Evolutionary conservation across 2,797 vertebrate genomes (phyloP).

Genomic region (Microtus californicus): DNA sequence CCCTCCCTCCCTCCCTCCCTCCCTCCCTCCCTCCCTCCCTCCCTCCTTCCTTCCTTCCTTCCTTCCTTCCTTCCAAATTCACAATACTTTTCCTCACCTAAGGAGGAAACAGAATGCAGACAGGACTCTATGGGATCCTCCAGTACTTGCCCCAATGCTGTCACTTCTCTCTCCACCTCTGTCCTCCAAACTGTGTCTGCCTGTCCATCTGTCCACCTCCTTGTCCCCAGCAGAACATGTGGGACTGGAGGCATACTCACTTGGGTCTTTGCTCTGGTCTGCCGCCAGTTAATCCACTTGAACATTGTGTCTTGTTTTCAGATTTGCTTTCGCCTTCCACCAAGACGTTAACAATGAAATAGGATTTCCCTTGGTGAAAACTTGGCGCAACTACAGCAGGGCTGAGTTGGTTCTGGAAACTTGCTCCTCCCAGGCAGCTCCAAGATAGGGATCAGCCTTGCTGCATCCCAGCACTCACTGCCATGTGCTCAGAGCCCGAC

Average conservation of each 20-base stretch:
- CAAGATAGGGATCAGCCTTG: conserved; percentile 53
- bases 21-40: neutral
- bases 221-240: neutral
- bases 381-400: neutral
- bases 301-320: conserved; percentile 87
- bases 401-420: conserved; percentile 69
- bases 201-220: neutral
- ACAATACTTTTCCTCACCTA: neutral
- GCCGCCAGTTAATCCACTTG: conserved; percentile 92
- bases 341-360: conserved; percentile 34
- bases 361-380: neutral
- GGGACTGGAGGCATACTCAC: conserved; percentile 68
- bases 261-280: conserved; percentile 89
- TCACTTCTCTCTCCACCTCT: neutral
- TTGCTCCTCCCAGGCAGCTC: neutral
- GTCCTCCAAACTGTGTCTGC: neutral
- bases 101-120: neutral
- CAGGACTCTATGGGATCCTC: neutral
- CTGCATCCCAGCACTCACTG: neutral
- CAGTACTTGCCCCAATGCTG: neutral
- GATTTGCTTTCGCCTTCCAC: conserved; percentile 61
- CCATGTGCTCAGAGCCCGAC: conserved; percentile 44
- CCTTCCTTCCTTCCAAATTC: neutral
- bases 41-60: neutral
- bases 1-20: neutral